Base-by-base conservation (phyloP, 2,888 invertebrate species). In the Lepidochitona cinerea region DNA sequence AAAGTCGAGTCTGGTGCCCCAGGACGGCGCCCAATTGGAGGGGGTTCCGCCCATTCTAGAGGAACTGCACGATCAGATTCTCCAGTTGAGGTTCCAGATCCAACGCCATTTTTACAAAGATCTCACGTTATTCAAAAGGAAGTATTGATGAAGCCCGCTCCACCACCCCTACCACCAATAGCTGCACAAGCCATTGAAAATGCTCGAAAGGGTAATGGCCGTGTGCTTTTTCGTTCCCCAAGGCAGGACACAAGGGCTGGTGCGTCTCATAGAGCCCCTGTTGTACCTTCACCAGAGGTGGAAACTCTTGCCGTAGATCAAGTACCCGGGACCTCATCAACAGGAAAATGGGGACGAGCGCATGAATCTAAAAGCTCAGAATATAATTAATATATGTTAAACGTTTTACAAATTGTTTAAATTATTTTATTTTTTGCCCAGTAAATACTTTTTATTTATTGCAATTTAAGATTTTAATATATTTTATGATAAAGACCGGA, bases 341-440 rank as follows among this genome's bases (percentile, higher is more conserved):
- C 80, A 33, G 70, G 79, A 3, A 74, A 77, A 5, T 84, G 85
- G 83, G 75, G 79, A 29, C 73, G 81, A n/a, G 78, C 80, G 26
- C 84, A 84, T 35, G 83, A 87, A 68, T 83, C 86, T 69, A 82
- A 79, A 37, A 85, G 85, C 70, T 82, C 84, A 6, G 87, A 86
- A 68, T 85, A 84, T 76, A 83, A 84, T 54, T 84, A 71, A 79
- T 49, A 7, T 65, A 12, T 18, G n/a, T n/a, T n/a, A n/a, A n/a
- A n/a, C n/a, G n/a, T n/a, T n/a, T n/a, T n/a, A n/a, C n/a, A n/a
- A n/a, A n/a, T n/a, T n/a, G n/a, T n/a, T n/a, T n/a, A n/a, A n/a
- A n/a, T n/a, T n/a, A n/a, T n/a, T n/a, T n/a, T n/a, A n/a, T n/a
- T n/a, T n/a, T n/a, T n/a, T n/a, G n/a, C n/a, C n/a, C n/a, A n/a